A percentile compares a stretch with the other conserved stretches of the same genome.
These are phyloP conservation scores for Oceanodroma leucorhoa DNA, from an alignment of 2,797 vertebrate species.

Conservation along the genomic window DNA sequence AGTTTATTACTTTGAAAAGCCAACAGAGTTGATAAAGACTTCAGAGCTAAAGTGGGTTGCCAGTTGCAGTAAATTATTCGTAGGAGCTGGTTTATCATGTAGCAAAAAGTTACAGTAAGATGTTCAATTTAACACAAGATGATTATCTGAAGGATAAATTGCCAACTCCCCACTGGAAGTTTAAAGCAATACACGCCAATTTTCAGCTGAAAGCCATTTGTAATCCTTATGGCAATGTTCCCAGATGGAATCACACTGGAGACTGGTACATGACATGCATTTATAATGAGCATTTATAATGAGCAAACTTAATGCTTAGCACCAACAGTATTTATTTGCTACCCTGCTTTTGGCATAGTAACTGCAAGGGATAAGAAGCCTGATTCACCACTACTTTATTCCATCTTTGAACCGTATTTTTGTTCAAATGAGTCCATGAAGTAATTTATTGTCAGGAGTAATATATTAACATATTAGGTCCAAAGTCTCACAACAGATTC, in stretches of 20 bases:
- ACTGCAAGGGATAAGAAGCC: not conserved
- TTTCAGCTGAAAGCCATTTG: conserved; percentile 56
- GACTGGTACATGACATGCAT: conserved; percentile 3
- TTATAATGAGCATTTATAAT: conserved; percentile 60
- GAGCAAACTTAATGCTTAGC: conserved; percentile 15
- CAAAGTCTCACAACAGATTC: not conserved
- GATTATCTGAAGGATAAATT: conserved; percentile 62
- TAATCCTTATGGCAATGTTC: conserved; percentile 50
- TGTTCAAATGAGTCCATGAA: not conserved
- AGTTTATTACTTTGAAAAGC: conserved; percentile 31
- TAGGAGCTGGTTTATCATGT: conserved; percentile 30
- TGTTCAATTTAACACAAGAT: conserved; percentile 48
- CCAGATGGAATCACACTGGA: conserved; percentile 26
- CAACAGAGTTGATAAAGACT: conserved; percentile 12
- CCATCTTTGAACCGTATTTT: not conserved
- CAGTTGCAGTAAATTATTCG: conserved; percentile 53
- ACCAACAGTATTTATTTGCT: conserved; percentile 8
- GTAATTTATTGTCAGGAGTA: not conserved
- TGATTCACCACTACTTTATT: not conserved
- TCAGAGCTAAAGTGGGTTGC: conserved; percentile 1
- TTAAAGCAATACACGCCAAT: conserved; percentile 45
- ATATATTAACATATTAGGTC: not conserved
- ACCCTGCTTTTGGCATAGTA: not conserved
- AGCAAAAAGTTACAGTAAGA: conserved; percentile 51
- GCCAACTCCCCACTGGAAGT: conserved; percentile 30